Conservation (phyloP, 2,888 invertebrate genomes). For the Ditula angustiorana region DNA sequence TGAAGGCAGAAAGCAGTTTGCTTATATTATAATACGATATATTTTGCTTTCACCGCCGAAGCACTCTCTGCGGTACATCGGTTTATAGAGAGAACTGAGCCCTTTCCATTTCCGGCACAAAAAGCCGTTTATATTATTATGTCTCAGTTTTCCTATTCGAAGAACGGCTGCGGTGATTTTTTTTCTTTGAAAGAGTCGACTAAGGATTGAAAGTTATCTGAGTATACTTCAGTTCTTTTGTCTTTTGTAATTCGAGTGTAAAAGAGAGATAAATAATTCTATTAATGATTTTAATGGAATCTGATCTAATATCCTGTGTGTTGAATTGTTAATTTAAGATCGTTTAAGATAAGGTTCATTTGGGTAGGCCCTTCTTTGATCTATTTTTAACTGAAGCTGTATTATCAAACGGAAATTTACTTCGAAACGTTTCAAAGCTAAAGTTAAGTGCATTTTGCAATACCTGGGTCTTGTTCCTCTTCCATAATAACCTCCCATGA, state of each 20-base stretch:
- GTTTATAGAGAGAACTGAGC: slow-evolving; percentile 2
- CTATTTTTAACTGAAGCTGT: not conserved
- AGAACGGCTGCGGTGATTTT: not conserved
- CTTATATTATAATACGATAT: not conserved
- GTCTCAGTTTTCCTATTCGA: not conserved
- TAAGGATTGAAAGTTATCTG: not conserved
- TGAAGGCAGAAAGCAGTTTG: not conserved
- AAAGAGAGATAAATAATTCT: not conserved
- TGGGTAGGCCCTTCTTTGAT: not conserved
- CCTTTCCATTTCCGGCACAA: slow-evolving; percentile 4
- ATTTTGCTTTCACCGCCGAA: not conserved
- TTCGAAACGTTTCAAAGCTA: not conserved
- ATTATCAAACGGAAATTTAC: not conserved
- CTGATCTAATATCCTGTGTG: not conserved
- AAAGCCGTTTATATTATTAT: not conserved
- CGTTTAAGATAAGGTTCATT: not conserved
- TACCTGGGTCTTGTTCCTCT: slow-evolving; percentile 76
- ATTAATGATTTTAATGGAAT: not conserved
- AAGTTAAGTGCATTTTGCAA: not conserved
- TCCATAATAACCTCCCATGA: slow-evolving; percentile 85
- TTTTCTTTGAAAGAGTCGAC: not conserved
- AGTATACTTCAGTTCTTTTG: not conserved
- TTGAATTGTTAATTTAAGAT: not conserved
- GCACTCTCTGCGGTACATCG: slow-evolving; percentile 5
- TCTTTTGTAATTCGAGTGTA: not conserved